Base-by-base conservation (phyloP, 1,140 invertebrate species). In the Calycopis cecrops region DNA sequence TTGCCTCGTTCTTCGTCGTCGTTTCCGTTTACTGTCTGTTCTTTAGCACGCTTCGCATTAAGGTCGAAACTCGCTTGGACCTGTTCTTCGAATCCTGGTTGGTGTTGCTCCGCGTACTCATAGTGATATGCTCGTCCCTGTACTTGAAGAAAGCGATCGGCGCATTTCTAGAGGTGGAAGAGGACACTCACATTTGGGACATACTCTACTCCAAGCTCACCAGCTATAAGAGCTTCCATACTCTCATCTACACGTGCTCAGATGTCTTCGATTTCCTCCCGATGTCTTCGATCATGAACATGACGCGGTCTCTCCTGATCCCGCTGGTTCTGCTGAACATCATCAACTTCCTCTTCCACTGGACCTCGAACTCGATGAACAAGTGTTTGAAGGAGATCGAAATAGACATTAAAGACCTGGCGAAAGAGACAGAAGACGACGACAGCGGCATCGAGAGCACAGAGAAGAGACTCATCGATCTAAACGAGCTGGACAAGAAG, bases 201-300 rank as follows among this genome's bases (percentile, higher is more conserved):
- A 90, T 97, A 40, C 79, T 97, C 0, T 89, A 83, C 52, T 91
- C 94, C 1, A 97, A 97, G 79, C 91, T 97, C 40, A 91, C 90
- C 0, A 81, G 90, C 63, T 96, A 92, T 72, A 91, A 91, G 68
- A 93, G 92, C 64, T 97, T 96, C 69, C 94, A 97, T 70, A 96
- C 95, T 0, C 79, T 94, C 69, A 82, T 97, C 9, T 97, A 97
- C 63, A 96, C 94, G 0, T 97, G 95, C 85, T 92, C 94, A 1
- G 87, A 90, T 1, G 95, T 96, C 68, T 97, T 96, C 83, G 94
- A 95, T 65, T 95, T 95, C 72, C 70, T 97, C n/a, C 91, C 89
- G 1, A 82, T 88, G 21, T 87, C 81, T 35, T 88, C 89, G 0
- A 71, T 90, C 2, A 70, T 79, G 1, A 88, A 88, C 37, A 74